These are phyloP conservation scores for Siniperca scherzeri DNA, from an alignment of 2,797 vertebrate species.

Conservation along the genomic window DNA sequence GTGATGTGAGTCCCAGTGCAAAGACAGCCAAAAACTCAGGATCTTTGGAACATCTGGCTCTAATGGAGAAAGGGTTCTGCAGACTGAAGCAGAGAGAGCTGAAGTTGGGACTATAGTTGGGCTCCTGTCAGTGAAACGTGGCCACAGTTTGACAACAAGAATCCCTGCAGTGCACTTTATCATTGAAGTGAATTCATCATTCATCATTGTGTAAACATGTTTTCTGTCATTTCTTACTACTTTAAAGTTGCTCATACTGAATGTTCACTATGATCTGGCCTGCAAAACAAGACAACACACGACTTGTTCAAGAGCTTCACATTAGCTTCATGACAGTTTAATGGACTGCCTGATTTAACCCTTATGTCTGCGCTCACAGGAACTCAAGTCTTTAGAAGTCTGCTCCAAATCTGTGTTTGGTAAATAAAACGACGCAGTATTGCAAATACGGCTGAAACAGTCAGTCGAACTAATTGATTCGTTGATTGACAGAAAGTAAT, in stretches of 20 bases:
- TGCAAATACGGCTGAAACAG: background rate
- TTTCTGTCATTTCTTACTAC: constrained; percentile 5
- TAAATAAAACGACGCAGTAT: background rate
- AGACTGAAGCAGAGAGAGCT: constrained; percentile 44
- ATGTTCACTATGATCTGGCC: background rate
- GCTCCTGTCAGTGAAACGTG: constrained; percentile 35
- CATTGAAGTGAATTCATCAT: constrained; percentile 20
- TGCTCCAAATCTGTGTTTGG: constrained; percentile 3
- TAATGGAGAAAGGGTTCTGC: constrained; percentile 77
- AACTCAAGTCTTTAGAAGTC: background rate
- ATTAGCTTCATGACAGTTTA: constrained; percentile 41
- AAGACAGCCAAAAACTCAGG: constrained; percentile 60
- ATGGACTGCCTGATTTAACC: constrained; percentile 34
- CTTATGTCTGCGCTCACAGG: background rate
- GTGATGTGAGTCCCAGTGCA: constrained; percentile 67
- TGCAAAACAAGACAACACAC: constrained; percentile 9
- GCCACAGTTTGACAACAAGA: constrained; percentile 52
- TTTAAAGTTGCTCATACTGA: background rate
- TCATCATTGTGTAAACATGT: constrained; percentile 30
- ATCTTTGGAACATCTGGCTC: constrained; percentile 81
- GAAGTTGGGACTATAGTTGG: constrained; percentile 25
- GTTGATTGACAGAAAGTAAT: background rate
- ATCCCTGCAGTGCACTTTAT: constrained; percentile 42
- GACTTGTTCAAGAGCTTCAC: constrained; percentile 28
- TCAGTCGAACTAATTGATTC: background rate